Percentiles rank a stretch among this genome's conserved stretches.
These are phyloP conservation scores for Microhierax caerulescens DNA, from an alignment of 2,797 vertebrate species.

Conservation along the genomic window DNA sequence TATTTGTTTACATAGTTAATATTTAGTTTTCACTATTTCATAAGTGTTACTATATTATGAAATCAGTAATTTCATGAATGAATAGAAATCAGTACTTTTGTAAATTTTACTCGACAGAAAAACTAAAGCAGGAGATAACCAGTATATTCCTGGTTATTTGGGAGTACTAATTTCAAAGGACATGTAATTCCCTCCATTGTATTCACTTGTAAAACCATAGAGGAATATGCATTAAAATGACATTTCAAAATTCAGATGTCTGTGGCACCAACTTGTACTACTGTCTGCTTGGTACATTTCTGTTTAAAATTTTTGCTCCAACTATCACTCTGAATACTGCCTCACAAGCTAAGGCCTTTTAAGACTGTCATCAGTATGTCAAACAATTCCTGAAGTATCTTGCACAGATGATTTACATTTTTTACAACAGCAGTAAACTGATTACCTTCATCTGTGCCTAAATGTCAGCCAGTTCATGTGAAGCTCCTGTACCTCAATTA, in stretches of 20 bases:
- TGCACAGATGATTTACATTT: neutral
- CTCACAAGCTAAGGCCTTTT: neutral
- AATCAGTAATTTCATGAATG: neutral
- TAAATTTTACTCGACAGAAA: neutral
- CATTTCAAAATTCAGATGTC: neutral
- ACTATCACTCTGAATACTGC: neutral
- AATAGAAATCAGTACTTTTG: constrained; percentile 9
- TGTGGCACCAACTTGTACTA: neutral
- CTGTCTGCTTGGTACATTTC: neutral
- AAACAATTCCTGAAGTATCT: neutral
- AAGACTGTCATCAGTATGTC: neutral
- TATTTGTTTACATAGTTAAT: constrained; percentile 25
- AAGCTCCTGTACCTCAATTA: neutral
- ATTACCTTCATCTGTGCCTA: neutral
- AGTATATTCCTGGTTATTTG: neutral
- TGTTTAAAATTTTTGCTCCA: neutral
- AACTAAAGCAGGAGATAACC: neutral
- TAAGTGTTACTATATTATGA: neutral
- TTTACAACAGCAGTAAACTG: neutral
- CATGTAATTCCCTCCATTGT: neutral
- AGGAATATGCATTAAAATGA: neutral
- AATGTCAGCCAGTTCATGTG: neutral
- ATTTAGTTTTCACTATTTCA: neutral
- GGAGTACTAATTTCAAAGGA: neutral
- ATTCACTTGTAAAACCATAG: neutral